phyloP scores from a whole-genome alignment of 1,140 invertebrate genomes.

The Philotrypesis tridentata region DNA sequence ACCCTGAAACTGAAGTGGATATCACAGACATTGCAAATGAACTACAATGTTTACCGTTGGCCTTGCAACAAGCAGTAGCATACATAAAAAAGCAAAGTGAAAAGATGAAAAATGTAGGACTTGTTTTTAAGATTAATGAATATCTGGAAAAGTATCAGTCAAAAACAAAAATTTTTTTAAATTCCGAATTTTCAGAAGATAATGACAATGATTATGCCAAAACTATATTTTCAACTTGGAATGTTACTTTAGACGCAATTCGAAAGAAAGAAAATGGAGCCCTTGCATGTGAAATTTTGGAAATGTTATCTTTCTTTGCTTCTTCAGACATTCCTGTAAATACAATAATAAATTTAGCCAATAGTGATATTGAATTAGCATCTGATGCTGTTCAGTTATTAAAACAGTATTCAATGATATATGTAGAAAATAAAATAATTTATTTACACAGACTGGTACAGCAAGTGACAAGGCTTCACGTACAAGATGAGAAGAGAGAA shows the following conservation, averaged over 20 bases:
- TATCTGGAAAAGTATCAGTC: constrained; percentile 6
- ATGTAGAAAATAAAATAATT: not conserved
- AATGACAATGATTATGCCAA: constrained; percentile 47
- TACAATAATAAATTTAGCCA: not conserved
- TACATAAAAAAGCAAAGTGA: constrained; percentile 5
- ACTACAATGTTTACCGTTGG: constrained; percentile 25
- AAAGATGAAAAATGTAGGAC: not conserved
- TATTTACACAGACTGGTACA: constrained; percentile 21
- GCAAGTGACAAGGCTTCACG: not conserved
- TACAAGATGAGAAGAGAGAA: not conserved
- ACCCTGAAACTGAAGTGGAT: not conserved
- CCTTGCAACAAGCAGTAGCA: constrained; percentile 14
- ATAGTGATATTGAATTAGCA: not conserved
- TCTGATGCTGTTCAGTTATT: not conserved
- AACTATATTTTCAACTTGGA: constrained; percentile 51
- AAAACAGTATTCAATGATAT: constrained; percentile 10
- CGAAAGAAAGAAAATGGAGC: constrained; percentile 39
- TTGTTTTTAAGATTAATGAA: not conserved
- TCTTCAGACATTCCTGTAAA: not conserved
- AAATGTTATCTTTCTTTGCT: not conserved
- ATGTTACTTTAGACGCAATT: constrained; percentile 51
- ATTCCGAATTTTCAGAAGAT: not conserved
- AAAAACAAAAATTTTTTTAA: not conserved
- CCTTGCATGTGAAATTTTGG: constrained; percentile 6
- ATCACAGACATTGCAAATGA: not conserved